Conservation (phyloP, 2,113 vertebrate species). For the Rhinichthys klamathensis region DNA sequence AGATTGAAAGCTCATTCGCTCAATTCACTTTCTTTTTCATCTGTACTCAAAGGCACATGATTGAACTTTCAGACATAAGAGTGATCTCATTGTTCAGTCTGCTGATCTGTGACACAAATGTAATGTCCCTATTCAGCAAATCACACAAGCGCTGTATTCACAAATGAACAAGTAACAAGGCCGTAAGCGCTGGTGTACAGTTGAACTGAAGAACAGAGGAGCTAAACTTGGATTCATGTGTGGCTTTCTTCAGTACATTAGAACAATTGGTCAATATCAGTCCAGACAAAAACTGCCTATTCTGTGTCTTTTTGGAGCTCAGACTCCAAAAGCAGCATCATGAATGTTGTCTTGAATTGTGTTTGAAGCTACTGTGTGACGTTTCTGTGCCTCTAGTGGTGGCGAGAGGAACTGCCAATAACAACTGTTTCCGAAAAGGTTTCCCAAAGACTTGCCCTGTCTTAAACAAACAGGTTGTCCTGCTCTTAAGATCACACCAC, state of each 20-base stretch:
- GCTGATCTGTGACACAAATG: slow-evolving; percentile 36
- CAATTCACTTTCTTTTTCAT: slow-evolving; percentile 24
- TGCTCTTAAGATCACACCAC: background rate
- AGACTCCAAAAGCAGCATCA: background rate
- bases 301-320: slow-evolving; percentile 15
- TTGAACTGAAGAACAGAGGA: slow-evolving; percentile 21
- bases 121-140: slow-evolving; percentile 46
- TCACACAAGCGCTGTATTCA: slow-evolving; percentile 46
- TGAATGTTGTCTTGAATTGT: slow-evolving; percentile 22
- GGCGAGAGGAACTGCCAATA: background rate
- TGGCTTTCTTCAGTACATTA: slow-evolving; percentile 22
- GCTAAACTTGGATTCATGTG: slow-evolving; percentile 42
- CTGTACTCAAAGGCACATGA: slow-evolving; percentile 16
- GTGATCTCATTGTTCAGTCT: slow-evolving; percentile 40
- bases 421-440: background rate
- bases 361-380: background rate
- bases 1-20: slow-evolving; percentile 19
- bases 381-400: background rate
- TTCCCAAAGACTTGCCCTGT: background rate
- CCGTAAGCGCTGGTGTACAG: slow-evolving; percentile 26
- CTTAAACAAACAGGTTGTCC: background rate
- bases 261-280: slow-evolving; percentile 1
- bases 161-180: slow-evolving; percentile 53
- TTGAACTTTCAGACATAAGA: slow-evolving; percentile 39
- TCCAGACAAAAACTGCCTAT: background rate